Conservation (phyloP, 2,888 invertebrate genomes). For the Drosophila cracens region DNA sequence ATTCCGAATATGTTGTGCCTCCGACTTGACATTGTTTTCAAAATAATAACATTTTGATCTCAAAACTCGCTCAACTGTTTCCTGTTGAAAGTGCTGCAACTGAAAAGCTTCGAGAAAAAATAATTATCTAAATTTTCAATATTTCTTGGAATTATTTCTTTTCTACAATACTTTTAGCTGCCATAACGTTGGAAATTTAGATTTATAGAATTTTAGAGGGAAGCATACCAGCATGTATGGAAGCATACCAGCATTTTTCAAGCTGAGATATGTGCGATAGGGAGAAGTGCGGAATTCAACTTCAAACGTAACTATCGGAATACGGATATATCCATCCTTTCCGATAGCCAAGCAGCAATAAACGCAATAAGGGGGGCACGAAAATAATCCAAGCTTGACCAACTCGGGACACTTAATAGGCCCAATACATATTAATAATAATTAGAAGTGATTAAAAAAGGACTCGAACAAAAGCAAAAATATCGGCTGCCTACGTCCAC, state of each 20-base stretch:
- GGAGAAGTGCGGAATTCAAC: too few relatives aligned
- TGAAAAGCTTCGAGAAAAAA: neutral
- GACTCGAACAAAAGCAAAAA: neutral
- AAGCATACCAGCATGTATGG: too few relatives aligned
- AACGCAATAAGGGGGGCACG: too few relatives aligned
- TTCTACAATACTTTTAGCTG: neutral
- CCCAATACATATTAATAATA: neutral
- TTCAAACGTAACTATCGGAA: too few relatives aligned
- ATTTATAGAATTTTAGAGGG: neutral
- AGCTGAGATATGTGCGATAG: too few relatives aligned
- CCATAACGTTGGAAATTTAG: neutral
- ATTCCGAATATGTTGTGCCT: constrained; percentile 20
- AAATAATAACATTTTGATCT: neutral
- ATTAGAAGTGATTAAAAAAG: neutral
- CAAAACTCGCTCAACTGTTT: neutral
- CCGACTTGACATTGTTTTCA: constrained; percentile 62
- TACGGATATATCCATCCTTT: too few relatives aligned
- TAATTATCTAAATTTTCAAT: neutral
- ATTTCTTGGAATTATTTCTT: neutral
- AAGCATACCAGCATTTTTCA: too few relatives aligned
- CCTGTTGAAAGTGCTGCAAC: neutral
- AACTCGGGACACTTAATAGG: too few relatives aligned
- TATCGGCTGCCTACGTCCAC: neutral
- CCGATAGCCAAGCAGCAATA: too few relatives aligned
- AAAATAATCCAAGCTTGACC: too few relatives aligned